Base-by-base conservation (phyloP, 92 coral and sea anemone species). In the Bergia sp. region DNA sequence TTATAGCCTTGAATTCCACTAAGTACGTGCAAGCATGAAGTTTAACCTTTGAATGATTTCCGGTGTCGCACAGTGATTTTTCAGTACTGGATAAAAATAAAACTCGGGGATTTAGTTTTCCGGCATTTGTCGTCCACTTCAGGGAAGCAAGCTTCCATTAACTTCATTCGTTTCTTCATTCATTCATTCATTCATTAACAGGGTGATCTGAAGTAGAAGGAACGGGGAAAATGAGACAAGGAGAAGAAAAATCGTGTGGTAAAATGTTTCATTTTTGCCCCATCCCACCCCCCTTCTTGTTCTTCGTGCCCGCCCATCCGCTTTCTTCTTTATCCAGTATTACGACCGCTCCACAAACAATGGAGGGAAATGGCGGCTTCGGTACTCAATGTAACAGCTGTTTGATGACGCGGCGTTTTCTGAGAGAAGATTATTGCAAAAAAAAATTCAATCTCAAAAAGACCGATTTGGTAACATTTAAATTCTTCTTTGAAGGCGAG, bases 1-100 rank as follows among this genome's bases (percentile, higher is more conserved):
- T 53, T 53, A 12, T 15, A 10, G 58, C 58, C 58, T 72, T 38
- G 44, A 42, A 42, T 76, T 39, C 45, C n/a, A 7, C 21, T 6
- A 39, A 13, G 53, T 76, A 42, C 80, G 80, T 76, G 80, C 47
- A 15, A 21, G 80, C 50, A 41, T 5, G 80, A 74, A 18, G 79
- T 1, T 74, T 74, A 74, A 74, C 79, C 79, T 74, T 39, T 74
- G 21, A 16, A 44, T 21, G 21, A 38, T 76, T 41, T 39, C 8
- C 47, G 37, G 21, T 45, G 3, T 53, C 80, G 45, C 37, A 44
- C 53, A 76, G 80, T 76, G 80, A 41, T 76, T 76, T 76, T 41
- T 75, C 79, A 39, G 80, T 76, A 41, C n/a, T 40, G 80, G 9
- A 76, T 23, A 76, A 61, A 61, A 61, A 16, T 16, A 61, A 61